Evolutionary conservation across 2,113 vertebrate genomes (phyloP).

Genomic region (Phainopepla nitens): DNA sequence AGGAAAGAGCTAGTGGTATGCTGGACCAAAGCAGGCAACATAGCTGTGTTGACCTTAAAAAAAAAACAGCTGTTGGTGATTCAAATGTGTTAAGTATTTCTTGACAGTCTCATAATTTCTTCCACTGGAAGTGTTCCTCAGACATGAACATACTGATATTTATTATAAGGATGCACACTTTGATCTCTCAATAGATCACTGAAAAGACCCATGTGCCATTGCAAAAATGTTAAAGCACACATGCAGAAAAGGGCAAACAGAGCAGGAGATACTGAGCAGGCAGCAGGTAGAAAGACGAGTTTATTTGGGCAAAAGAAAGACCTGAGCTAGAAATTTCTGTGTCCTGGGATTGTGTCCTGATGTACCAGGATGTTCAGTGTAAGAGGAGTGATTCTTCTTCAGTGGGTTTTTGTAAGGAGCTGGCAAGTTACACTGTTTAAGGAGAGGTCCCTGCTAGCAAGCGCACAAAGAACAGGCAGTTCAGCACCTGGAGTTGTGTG

Average conservation of each 20-base stretch:
- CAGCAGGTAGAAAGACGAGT: background rate
- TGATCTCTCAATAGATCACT: background rate
- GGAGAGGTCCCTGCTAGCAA: background rate
- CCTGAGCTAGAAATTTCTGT: background rate
- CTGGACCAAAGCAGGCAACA: background rate
- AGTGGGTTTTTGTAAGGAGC: background rate
- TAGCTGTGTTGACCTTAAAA: background rate
- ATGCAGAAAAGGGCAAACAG: background rate
- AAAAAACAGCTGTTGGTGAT: background rate
- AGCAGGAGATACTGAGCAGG: background rate
- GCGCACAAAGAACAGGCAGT: background rate
- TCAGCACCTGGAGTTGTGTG: background rate
- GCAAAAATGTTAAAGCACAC: background rate
- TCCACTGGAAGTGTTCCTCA: background rate
- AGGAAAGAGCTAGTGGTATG: background rate
- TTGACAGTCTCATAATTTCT: background rate
- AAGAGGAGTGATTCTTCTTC: background rate
- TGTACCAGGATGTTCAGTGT: background rate
- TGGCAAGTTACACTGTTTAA: background rate
- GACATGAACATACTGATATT: background rate
- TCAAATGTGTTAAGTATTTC: background rate
- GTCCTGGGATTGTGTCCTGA: background rate
- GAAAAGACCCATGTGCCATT: background rate
- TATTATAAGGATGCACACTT: background rate
- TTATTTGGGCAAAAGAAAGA: background rate